Base-by-base conservation (phyloP, 1,140 invertebrate species). In the Bombus ignitus region DNA sequence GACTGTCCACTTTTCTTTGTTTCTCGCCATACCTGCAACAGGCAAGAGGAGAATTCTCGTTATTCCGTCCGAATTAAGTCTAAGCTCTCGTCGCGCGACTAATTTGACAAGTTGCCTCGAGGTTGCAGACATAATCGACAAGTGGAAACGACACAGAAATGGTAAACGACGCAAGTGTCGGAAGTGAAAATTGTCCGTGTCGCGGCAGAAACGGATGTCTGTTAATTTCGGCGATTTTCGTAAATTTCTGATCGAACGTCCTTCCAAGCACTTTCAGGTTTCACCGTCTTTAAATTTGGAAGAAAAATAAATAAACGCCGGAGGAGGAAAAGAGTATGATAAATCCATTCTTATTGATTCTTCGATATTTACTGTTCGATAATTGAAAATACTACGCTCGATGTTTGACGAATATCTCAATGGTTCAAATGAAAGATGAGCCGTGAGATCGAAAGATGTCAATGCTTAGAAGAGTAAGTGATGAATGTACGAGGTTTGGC, bases 11-110 rank as follows among this genome's bases (percentile, higher is more conserved):
- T 81, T 96, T 96, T 86, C 97, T 96, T 92, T 98, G 97, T 92
- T 98, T 98, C 92, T 98, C 98, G 86, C 98, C 98, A 90, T 98
- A 98, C 94, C 97, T 97, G 92, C 39, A 94, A 92, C 79, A 12
- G 35, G 22, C 12, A 18, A 47, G 8, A 10, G 1, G 53, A 22
- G 37, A 5, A 37, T 59, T 59, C 28, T 12, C 35, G 9, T 37
- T 15, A 66, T 32, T 66, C 15, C 6, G 32, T 62, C n/a, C n/a
- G 12, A 32, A 66, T 66, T 18, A 3, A 66, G 6, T 66, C 65
- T 3, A 32, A 32, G n/a, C n/a, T 66, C 13, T 66, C 6, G 15
- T 35, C 65, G n/a, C 15, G 65, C n/a, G 5, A 32, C n/a, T 66
- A 32, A 32, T 15, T 66, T 2, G n/a, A 66, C 2, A 32, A 32